A percentile compares a stretch with the other conserved stretches of the same genome.
phyloP scores from a whole-genome alignment of 2,888 invertebrate genomes.

The Parnassius orleans region DNA sequence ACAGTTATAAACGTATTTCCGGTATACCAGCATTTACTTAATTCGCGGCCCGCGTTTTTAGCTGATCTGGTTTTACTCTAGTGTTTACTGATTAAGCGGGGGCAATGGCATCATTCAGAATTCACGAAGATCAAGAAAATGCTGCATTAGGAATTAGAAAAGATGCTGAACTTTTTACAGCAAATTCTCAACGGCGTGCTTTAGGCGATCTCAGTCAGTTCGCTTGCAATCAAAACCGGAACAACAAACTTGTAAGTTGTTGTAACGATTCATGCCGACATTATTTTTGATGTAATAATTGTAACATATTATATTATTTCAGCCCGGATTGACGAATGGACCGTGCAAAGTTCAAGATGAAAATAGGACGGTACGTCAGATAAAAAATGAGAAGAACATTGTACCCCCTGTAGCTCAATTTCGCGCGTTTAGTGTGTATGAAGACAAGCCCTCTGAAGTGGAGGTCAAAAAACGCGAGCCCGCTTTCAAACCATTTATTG shows the following conservation, averaged over 20 bases:
- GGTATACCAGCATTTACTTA: conserved; percentile 49
- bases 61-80: conserved; percentile 46
- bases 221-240: conserved; percentile 77
- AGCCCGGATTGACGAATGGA: conserved; percentile 72
- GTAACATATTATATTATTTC: conserved; percentile 33
- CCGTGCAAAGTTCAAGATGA: conserved; percentile 74
- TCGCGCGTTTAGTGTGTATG: conserved; percentile 89
- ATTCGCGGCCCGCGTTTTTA: conserved; percentile 43
- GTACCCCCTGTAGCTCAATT: conserved; percentile 85
- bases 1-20: conserved; percentile 40
- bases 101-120: conserved; percentile 87
- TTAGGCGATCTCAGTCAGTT: conserved; percentile 83
- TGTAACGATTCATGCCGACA: conserved; percentile 22
- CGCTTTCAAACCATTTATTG: conserved; percentile 66
- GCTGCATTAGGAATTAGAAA: conserved; percentile 76
- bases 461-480: conserved; percentile 70
- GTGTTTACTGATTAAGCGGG: conserved; percentile 65
- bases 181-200: conserved; percentile 82
- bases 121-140: conserved; percentile 90
- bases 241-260: conserved; percentile 76
- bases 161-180: conserved; percentile 71
- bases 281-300: conserved; percentile 17
- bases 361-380: conserved; percentile 67
- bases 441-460: conserved; percentile 79
- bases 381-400: conserved; percentile 75